Evolutionary conservation across 2,113 vertebrate genomes (phyloP), one percentile per base, ranked within the genome.

Genomic region (Grantiella picta): DNA sequence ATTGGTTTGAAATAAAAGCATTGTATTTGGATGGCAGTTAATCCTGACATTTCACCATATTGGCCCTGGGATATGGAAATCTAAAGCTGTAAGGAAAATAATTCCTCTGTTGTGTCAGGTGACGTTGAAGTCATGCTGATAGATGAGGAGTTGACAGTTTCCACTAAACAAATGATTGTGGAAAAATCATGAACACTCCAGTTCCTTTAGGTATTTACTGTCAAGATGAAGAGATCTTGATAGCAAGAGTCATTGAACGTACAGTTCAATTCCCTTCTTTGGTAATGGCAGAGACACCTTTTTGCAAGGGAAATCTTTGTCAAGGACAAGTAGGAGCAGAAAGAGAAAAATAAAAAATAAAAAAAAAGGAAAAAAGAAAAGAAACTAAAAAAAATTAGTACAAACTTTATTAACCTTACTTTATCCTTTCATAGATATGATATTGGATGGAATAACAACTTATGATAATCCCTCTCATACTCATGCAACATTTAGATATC

Each of bases 171-270:
- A 82, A 76, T 65, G 50, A 66, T 75, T 80, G 17, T 92, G 86
- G 45, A 92, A 89, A 88, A 85, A 70, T 63, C 2, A 1, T 69
- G 79, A 90, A 57, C 64, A 60, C 28, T 88, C 23, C 50, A 60
- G 38, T 45, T 95, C 66, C 38, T 96, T 80, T 73, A 80, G 33
- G 24, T 70, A 70, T 82, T 93, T 87, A 20, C 70, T 87, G 53
- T 90, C 70, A 87, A 70, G 19, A 33, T 94, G 82, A 92, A 83
- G 81, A 94, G 44, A 64, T 82, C 77, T 71, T 91, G 59, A 84
- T 81, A 89, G 64, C 20, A 73, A 78, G 64, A 88, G 40, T 86
- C 27, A 15, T 38, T 68, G 82, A 92, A 66, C 33, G 27, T 36
- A 42, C 22, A 35, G 52, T 83, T 90, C 0, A 0, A 75, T 63